Conservation (phyloP, 2,888 invertebrate genomes). For the Panzeria rudis region DNA sequence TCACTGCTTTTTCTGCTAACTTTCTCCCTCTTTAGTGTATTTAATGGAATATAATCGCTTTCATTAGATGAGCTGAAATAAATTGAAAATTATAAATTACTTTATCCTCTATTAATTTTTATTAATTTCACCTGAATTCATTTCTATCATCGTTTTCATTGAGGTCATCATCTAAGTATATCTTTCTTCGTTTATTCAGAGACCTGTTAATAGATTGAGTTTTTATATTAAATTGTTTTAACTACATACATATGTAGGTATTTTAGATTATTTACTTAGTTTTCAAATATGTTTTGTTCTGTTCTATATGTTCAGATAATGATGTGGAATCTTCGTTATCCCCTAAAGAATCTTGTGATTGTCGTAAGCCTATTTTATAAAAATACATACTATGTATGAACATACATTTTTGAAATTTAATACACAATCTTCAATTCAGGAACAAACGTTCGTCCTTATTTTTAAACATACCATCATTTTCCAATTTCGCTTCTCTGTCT, state of each 20-base stretch:
- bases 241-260: not conserved
- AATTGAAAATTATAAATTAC: not conserved
- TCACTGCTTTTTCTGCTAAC: not conserved
- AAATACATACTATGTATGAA: no score
- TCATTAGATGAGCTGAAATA: slow-evolving; percentile 55
- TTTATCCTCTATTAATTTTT: not conserved
- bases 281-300: not conserved
- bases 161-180: slow-evolving; percentile 1
- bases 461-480: slow-evolving; percentile 30
- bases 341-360: slow-evolving; percentile 2
- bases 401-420: not conserved
- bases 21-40: slow-evolving; percentile 38
- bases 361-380: not conserved
- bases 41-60: slow-evolving; percentile 57
- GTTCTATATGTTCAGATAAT: not conserved
- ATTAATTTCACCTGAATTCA: slow-evolving; percentile 27
- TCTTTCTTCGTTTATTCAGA: not conserved
- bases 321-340: not conserved
- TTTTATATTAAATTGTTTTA: not conserved
- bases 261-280: not conserved
- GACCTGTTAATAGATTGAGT: slow-evolving; percentile 7
- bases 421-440: not conserved
- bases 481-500: slow-evolving; percentile 12
- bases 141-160: slow-evolving; percentile 39
- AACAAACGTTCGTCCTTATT: not conserved